phyloP scores from a whole-genome alignment of 2,113 vertebrate genomes.

The Plectropomus leopardus region DNA sequence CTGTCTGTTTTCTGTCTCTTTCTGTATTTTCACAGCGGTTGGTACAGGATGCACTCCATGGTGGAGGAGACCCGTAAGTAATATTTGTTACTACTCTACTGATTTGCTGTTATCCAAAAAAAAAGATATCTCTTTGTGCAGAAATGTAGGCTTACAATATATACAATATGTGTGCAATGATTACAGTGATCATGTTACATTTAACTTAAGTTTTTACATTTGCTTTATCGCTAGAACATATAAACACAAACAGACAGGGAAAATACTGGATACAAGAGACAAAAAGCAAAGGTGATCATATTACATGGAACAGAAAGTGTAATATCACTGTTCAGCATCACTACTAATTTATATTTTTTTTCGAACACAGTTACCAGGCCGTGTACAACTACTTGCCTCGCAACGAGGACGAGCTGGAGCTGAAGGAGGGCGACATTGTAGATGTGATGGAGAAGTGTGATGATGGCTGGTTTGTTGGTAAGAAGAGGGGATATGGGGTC shows the following conservation, averaged over 20 bases:
- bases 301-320: neutral
- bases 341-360: neutral
- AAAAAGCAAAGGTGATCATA: neutral
- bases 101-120: neutral
- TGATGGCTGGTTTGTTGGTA: constrained; percentile 99
- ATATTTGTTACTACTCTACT: neutral
- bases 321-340: neutral
- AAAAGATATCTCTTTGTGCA: neutral
- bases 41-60: constrained; percentile 92
- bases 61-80: constrained; percentile 98
- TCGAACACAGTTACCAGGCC: constrained; percentile 92
- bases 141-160: neutral
- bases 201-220: neutral
- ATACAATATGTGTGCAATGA: neutral
- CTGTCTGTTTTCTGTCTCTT: constrained; percentile 16
- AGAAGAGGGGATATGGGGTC: constrained; percentile 4
- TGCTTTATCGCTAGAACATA: neutral
- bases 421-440: constrained; percentile 95
- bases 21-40: constrained; percentile 85
- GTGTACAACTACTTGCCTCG: constrained; percentile 97
- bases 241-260: neutral
- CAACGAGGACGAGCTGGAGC: constrained; percentile 98
- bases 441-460: constrained; percentile 99
- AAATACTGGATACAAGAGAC: neutral
- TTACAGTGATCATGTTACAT: neutral